Percentiles rank a stretch among this genome's conserved stretches.
phyloP scores from a whole-genome alignment of 2,888 invertebrate genomes.

The Acanthosepion esculentum region DNA sequence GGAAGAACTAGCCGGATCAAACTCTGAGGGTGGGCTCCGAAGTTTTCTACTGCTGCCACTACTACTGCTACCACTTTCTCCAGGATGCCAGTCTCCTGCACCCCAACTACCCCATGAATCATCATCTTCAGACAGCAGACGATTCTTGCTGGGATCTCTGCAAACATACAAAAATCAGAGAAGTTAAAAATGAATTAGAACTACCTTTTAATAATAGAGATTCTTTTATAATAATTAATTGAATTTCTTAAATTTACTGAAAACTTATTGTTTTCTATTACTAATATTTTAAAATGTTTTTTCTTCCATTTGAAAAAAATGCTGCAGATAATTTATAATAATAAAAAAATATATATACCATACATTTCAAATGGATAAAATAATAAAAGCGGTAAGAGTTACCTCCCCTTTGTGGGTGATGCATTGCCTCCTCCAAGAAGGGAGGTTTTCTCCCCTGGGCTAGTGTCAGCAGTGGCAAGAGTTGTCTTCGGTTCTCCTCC shows the following conservation, averaged over 20 bases:
- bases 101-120: constrained; percentile 66
- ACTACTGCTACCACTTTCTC: constrained; percentile 57
- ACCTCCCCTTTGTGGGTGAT: constrained; percentile 44
- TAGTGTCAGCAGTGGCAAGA: constrained; percentile 67
- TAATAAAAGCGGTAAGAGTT: neutral
- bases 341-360: too few species aligned
- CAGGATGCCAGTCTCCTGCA: constrained; percentile 62
- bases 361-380: neutral
- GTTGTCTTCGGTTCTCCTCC: constrained; percentile 69
- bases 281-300: too few species aligned
- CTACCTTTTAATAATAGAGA: neutral
- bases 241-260: neutral
- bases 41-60: constrained; percentile 50
- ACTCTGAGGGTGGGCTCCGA: constrained; percentile 40
- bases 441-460: constrained; percentile 68
- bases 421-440: constrained; percentile 60
- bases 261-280: too few species aligned
- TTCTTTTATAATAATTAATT: neutral
- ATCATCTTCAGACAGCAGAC: constrained; percentile 62
- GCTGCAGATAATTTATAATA: too few species aligned
- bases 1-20: neutral
- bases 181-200: neutral
- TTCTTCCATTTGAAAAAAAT: too few species aligned
- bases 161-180: constrained; percentile 45
- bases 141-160: constrained; percentile 64